Evolutionary conservation across 2,797 vertebrate species (phyloP), one percentile per base, ranked within the genome.

Genomic region (Tapirus indicus): DNA sequence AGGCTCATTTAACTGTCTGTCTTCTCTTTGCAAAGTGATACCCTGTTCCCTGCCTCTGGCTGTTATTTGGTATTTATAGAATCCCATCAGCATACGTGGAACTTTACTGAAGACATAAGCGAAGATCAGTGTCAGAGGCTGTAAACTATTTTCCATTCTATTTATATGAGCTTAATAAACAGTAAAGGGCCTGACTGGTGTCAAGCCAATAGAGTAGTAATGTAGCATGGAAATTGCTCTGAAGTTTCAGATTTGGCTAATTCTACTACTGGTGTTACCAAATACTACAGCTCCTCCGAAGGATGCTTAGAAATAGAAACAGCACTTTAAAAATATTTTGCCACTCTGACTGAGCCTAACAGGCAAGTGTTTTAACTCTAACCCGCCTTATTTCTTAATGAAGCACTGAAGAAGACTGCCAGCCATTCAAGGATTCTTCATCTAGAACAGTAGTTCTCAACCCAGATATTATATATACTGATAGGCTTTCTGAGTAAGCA

Each of bases 61-160:
- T 97, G 95, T 95, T 94, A 95, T 74, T 91, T 92, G 83, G 97
- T 97, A 97, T 98, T 97, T 97, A 97, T 96, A 98, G 96, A 93
- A 95, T 94, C 87, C 95, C 96, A 88, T 96, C 94, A 64, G 87
- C 93, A 71, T 86, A 96, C 21, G 66, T 96, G 88, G 97, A 96
- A 49, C 68, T 97, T 98, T 98, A 94, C 97, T 98, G 97, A 98
- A 98, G 86, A 94, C 93, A 85, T 87, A 85, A 78, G 66, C 23
- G 25, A 97, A 96, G 64, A 52, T 97, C 80, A 91, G 64, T 97
- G 83, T 84, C 82, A 94, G 95, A 96, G 95, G 35, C 87, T 91
- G 29, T 90, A 56, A 95, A 75, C 58, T 87, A 95, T 2, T 96
- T 98, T 98, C 97, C 85, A 83, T 97, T 97, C 96, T 66, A 52